Evolutionary conservation across 2,888 invertebrate species (phyloP), one percentile per base, ranked within the genome.

Genomic region (Hyposoter dolosus): DNA sequence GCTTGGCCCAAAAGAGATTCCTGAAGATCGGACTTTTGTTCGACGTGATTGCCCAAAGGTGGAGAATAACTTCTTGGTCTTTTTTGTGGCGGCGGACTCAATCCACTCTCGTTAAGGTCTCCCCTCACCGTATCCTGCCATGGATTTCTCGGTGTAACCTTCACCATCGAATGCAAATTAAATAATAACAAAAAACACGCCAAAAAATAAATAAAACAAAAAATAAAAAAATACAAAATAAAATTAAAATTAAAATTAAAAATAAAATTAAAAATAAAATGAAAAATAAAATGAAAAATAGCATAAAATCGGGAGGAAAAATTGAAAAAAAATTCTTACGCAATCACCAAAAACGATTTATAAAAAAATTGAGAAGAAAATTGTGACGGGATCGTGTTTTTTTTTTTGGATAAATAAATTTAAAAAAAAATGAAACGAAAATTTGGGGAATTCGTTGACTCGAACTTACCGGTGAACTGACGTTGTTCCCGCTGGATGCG

Each of bases 1-100:
- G 97, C 96, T 92, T 97, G 97, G 66, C 97, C 96, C 89, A 98
- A 95, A 75, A 98, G 94, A 0, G 97, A 96, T 87, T 97, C 96
- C 88, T 96, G 95, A 90, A 97, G 95, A 92, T 97, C 97, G 90
- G 96, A 95, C 85, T 94, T 93, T 40, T 91, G 90, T 83, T 94
- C 94, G 32, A 93, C 91, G 86, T 93, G 93, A 83, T 94, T 94
- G 28, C 90, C 92, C 63, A 93, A 82, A 0, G 93, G 91, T 47
- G 94, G 94, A 45, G 94, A 94, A 82, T 93, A 94, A 87, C 93
- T 93, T 82, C 93, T 93, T 10, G 94, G 91, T 90, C 93, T 90
- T 85, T 94, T 94, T 69, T 95, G 95, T 5, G 95, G 92, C 65
- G 96, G 95, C 65, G 96, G 96, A 93, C 96, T 96, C 81, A 95